These are phyloP conservation scores for Aurelia sp. DNA, from an alignment of 30 jellyfish, hydroid and myxozoan species.

Conservation along the genomic window DNA sequence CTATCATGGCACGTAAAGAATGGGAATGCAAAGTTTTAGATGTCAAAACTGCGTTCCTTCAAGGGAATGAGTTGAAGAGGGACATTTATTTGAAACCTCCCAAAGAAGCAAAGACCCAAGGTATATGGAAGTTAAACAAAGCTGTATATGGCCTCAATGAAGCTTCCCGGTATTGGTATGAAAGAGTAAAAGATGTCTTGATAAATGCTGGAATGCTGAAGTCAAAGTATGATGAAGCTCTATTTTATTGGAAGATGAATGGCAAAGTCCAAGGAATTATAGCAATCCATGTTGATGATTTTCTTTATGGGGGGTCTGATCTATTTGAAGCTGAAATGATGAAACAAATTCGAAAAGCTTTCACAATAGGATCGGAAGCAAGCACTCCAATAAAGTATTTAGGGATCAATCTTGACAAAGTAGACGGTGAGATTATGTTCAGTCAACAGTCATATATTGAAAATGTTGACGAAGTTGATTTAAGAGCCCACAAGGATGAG, in stretches of 20 bases:
- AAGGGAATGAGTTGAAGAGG: conserved; percentile 40
- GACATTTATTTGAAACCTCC: conserved; percentile 40
- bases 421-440: conserved; percentile 12
- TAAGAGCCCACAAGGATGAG: conserved; percentile 49
- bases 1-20: conserved; percentile 28
- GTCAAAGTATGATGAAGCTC: conserved; percentile 42
- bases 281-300: conserved; percentile 18
- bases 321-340: conserved; percentile 8
- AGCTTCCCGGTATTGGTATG: conserved; percentile 18
- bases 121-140: conserved; percentile 45
- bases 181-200: conserved; percentile 31
- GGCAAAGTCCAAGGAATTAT: conserved; percentile 5
- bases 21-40: conserved; percentile 41
- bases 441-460: conserved; percentile 41
- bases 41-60: conserved; percentile 54
- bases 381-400: conserved; percentile 8
- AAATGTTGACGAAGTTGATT: conserved; percentile 13
- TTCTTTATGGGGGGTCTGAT: conserved; percentile 27
- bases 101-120: conserved; percentile 35
- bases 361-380: conserved; percentile 9
- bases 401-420: conserved; percentile 4
- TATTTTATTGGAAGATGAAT: neutral
- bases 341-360: neutral
- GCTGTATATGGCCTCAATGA: conserved; percentile 47
- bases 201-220: conserved; percentile 30